These are phyloP conservation scores for Procavia capensis DNA, from an alignment of 2,113 vertebrate genomes.

Conservation along the genomic window DNA sequence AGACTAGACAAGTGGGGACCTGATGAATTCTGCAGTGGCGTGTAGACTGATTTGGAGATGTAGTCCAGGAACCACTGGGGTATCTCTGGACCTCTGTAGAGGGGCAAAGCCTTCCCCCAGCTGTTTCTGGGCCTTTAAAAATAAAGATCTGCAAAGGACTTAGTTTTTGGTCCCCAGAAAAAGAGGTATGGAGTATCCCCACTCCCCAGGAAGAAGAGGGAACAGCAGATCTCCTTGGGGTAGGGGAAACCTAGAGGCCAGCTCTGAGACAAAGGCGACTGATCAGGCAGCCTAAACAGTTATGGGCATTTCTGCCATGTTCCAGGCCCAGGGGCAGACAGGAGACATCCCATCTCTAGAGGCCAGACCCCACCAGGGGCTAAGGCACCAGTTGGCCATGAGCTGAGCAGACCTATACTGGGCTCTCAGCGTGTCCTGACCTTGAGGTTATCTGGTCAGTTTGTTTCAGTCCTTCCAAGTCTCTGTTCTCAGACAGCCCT, in stretches of 20 bases:
- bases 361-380: not conserved
- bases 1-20: slow-evolving; percentile 46
- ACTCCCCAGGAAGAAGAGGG: not conserved
- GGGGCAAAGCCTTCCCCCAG: not conserved
- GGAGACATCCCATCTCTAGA: not conserved
- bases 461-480: not conserved
- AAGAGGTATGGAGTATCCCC: not conserved
- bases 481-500: not conserved
- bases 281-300: not conserved
- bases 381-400: not conserved
- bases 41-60: not conserved
- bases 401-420: no score
- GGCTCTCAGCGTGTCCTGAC: not conserved
- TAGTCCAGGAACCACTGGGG: not conserved
- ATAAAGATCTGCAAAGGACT: not conserved
- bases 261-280: not conserved
- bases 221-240: not conserved
- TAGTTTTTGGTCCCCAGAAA: slow-evolving; percentile 1
- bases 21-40: not conserved
- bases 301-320: not conserved
- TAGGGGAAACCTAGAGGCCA: not conserved
- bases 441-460: not conserved
- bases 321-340: not conserved
- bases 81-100: not conserved
- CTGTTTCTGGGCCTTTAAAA: not conserved